Percentiles rank a stretch among this genome's conserved stretches.
Conservation (phyloP, 2,888 invertebrate genomes). For the Yponomeuta malinellus region DNA sequence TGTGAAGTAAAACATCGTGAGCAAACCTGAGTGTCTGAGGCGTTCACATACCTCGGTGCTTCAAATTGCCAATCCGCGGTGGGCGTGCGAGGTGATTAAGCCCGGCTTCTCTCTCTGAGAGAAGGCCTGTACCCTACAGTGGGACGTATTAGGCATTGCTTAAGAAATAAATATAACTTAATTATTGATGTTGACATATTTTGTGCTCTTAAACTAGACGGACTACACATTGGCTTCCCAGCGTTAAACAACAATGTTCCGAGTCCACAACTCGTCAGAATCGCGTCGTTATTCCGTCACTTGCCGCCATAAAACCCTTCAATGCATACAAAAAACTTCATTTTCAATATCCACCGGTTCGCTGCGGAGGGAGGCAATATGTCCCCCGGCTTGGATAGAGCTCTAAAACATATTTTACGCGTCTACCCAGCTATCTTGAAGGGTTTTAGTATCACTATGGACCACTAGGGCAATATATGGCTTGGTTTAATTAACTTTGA, state of each 20-base stretch:
- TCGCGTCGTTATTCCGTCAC: conserved; percentile 26
- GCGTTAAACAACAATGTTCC: not conserved
- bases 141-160: no score
- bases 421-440: conserved; percentile 29
- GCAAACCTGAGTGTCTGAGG: no score
- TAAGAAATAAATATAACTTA: no score
- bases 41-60: no score
- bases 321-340: conserved; percentile 59
- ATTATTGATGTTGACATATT: not conserved
- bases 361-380: conserved; percentile 39
- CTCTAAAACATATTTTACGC: conserved; percentile 56
- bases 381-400: conserved; percentile 35
- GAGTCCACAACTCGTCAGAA: conserved; percentile 22
- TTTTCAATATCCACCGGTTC: conserved; percentile 47
- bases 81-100: no score
- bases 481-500: not conserved
- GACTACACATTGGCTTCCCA: not conserved
- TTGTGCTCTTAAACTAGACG: not conserved
- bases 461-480: not conserved
- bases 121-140: no score
- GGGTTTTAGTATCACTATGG: conserved; percentile 22
- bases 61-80: no score
- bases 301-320: conserved; percentile 35
- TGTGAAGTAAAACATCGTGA: no score
- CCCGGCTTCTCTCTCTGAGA: no score